Evolutionary conservation across 2,888 invertebrate genomes (phyloP).

Genomic region (Harpagoxenus sublaevis): DNA sequence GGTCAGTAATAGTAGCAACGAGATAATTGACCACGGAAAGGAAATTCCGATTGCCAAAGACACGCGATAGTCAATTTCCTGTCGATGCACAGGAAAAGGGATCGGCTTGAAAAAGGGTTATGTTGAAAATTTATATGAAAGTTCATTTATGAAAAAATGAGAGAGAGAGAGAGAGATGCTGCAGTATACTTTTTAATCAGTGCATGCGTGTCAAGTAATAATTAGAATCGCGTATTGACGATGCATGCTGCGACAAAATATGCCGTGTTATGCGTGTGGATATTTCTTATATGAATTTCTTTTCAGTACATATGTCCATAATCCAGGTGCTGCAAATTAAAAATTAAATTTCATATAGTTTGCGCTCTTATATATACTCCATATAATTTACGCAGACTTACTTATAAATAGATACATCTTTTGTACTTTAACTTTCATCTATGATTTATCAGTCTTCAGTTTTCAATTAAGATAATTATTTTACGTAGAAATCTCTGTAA

Average conservation of each 20-base stretch:
- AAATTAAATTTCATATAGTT: slow-evolving; percentile 17
- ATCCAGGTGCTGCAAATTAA: neutral
- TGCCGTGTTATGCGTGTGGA: neutral
- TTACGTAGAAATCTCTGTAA: neutral
- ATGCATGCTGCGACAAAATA: slow-evolving; percentile 23
- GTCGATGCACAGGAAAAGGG: neutral
- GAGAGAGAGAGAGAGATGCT: neutral
- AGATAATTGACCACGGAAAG: neutral
- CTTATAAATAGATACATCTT: neutral
- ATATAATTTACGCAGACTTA: neutral
- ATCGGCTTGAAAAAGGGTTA: neutral
- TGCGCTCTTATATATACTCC: neutral
- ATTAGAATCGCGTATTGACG: slow-evolving; percentile 42
- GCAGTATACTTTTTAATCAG: slow-evolving; percentile 13
- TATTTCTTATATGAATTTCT: slow-evolving; percentile 37
- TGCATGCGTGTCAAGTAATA: slow-evolving; percentile 40
- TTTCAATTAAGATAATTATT: neutral
- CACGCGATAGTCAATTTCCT: slow-evolving; percentile 13
- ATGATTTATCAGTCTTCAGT: neutral
- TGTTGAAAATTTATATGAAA: slow-evolving; percentile 28
- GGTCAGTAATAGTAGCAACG: neutral
- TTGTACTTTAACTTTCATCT: neutral
- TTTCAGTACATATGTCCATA: slow-evolving; percentile 30
- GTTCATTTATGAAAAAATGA: slow-evolving; percentile 5
- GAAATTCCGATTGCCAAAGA: slow-evolving; percentile 1